A percentile compares a stretch with the other conserved stretches of the same genome.
Evolutionary conservation across 1,140 invertebrate species (phyloP).

Genomic region (Acromyrmex charruanus): DNA sequence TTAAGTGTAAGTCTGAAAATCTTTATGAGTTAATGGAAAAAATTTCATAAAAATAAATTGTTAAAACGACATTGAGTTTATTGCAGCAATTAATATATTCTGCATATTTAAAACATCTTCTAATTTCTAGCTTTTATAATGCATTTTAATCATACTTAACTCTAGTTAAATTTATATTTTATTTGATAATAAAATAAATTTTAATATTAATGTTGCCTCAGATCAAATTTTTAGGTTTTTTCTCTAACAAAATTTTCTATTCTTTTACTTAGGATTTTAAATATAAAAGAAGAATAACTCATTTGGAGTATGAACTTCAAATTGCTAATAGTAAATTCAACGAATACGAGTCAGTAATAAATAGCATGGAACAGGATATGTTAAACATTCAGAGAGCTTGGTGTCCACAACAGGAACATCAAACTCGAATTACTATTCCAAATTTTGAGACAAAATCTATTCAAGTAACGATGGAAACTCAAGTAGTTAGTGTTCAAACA

Average conservation of each 20-base stretch:
- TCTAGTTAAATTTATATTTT: not conserved
- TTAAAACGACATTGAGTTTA: not conserved
- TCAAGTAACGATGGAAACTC: slow-evolving; percentile 57
- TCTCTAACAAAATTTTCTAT: slow-evolving; percentile 22
- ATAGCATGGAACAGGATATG: slow-evolving; percentile 79
- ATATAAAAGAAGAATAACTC: slow-evolving; percentile 77
- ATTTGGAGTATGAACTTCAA: slow-evolving; percentile 79
- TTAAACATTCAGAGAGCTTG: slow-evolving; percentile 78
- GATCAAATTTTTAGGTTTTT: not conserved
- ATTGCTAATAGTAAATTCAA: slow-evolving; percentile 69
- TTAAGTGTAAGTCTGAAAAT: slow-evolving; percentile 73
- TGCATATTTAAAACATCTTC: not conserved
- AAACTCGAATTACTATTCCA: not conserved
- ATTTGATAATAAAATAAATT: not conserved
- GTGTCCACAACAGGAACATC: slow-evolving; percentile 61
- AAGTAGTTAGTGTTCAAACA: slow-evolving; percentile 70
- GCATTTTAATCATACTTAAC: slow-evolving; percentile 20
- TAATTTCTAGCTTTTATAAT: slow-evolving; percentile 4
- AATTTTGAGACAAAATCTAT: slow-evolving; percentile 50
- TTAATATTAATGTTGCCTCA: not conserved
- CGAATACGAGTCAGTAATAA: slow-evolving; percentile 77
- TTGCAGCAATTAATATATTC: not conserved
- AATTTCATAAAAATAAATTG: slow-evolving; percentile 6
- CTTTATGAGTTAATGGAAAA: not conserved
- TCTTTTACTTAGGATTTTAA: slow-evolving; percentile 77